phyloP scores from a whole-genome alignment of 2,113 vertebrate species.

The Cepphus grylle region DNA sequence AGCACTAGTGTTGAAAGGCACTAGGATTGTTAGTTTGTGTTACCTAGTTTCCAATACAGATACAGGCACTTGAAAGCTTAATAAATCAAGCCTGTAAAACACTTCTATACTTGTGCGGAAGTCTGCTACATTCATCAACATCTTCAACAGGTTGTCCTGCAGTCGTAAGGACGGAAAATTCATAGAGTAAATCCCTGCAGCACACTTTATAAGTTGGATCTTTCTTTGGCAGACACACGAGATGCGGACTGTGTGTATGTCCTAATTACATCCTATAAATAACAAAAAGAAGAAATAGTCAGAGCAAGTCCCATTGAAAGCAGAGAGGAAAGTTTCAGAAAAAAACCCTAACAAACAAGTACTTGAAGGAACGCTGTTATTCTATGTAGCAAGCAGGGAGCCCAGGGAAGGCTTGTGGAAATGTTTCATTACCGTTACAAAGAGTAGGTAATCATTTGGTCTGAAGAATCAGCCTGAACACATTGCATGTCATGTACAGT shows the following conservation, averaged over 20 bases:
- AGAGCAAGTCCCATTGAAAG: background rate
- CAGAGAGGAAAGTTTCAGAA: background rate
- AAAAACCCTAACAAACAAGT: background rate
- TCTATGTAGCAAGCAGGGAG: background rate
- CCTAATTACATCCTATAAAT: constrained; percentile 58
- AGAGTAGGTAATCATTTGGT: background rate
- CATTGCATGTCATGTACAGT: accelerated
- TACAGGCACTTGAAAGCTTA: background rate
- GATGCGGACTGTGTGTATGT: constrained; percentile 47
- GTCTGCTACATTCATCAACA: background rate
- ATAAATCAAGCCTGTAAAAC: background rate
- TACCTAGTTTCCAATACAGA: background rate
- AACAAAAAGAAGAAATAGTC: background rate
- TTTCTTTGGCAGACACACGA: constrained; percentile 61
- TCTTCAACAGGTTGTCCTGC: background rate
- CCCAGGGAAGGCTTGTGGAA: background rate
- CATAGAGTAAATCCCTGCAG: background rate
- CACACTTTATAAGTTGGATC: constrained; percentile 64
- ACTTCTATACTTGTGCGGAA: background rate
- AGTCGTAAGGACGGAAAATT: background rate
- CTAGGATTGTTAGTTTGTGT: background rate
- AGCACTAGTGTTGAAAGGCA: constrained; percentile 45
- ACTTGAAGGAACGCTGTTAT: background rate
- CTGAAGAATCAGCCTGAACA: background rate
- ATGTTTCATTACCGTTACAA: background rate